These are phyloP conservation scores for Liodrosophila aerea DNA, from an alignment of 2,888 invertebrate genomes.

Conservation along the genomic window DNA sequence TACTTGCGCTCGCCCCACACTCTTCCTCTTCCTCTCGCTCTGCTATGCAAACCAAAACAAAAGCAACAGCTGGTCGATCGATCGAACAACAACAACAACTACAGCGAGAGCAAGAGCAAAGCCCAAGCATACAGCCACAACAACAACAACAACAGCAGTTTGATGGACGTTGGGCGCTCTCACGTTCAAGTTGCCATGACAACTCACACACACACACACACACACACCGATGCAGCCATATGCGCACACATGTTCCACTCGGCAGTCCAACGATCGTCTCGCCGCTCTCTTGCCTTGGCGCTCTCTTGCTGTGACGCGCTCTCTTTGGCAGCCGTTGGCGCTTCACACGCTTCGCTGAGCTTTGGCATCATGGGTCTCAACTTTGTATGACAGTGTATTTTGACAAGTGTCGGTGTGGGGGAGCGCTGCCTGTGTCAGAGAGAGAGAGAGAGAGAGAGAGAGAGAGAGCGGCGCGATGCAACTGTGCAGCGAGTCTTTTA, in stretches of 20 bases:
- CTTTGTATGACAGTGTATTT: conserved; percentile 33
- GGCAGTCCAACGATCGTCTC: conserved; percentile 39
- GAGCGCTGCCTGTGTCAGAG: not conserved
- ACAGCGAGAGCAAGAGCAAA: conserved; percentile 30
- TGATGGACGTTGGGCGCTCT: conserved; percentile 70
- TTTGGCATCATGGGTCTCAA: conserved; percentile 60
- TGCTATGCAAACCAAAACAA: conserved; percentile 35
- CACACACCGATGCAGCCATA: conserved; percentile 12
- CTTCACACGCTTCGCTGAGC: conserved; percentile 61
- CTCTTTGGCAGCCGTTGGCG: conserved; percentile 1
- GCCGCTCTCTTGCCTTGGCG: conserved; percentile 18
- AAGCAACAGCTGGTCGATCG: conserved; percentile 53
- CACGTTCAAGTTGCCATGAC: conserved; percentile 66
- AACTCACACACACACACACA: conserved; percentile 25
- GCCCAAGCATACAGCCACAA: too few relatives aligned
- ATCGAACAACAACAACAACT: conserved; percentile 36
- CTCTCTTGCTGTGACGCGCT: conserved; percentile 24
- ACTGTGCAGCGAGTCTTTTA: conserved; percentile 51
- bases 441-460: not conserved
- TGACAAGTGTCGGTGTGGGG: not conserved
- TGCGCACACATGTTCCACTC: conserved; percentile 58
- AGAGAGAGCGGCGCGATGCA: conserved; percentile 14
- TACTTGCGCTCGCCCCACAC: not conserved
- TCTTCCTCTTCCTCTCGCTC: not conserved
- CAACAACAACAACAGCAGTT: conserved; percentile 42